A percentile compares a stretch with the other conserved stretches of the same genome.
Conservation (phyloP, 2,113 vertebrate genomes). For the Callaeas wilsoni region DNA sequence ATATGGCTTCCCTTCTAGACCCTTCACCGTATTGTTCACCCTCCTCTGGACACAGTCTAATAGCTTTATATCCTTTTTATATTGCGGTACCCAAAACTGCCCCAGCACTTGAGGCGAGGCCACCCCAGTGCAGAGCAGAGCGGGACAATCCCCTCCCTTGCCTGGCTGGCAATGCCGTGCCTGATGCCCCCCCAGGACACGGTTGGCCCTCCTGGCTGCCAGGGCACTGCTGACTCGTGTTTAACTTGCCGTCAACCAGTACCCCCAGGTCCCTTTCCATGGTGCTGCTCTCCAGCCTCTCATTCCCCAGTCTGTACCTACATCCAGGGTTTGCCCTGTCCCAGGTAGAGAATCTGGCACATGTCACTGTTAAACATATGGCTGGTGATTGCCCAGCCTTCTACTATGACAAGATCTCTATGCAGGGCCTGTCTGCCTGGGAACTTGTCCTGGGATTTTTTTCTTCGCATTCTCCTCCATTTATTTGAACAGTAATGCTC, state of each 20-base stretch:
- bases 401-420: neutral
- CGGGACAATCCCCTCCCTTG: neutral
- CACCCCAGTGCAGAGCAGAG: rapidly evolving
- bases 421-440: neutral
- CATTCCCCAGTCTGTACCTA: neutral
- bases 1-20: neutral
- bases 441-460: neutral
- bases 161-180: rapidly evolving
- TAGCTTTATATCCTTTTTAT: neutral
- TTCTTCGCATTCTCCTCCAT: neutral
- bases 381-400: neutral
- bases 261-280: rapidly evolving
- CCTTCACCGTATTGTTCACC: neutral
- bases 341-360: neutral
- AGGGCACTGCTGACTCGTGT: rapidly evolving
- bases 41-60: neutral
- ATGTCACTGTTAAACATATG: neutral
- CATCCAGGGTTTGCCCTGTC: neutral
- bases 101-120: neutral
- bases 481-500: neutral
- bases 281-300: rapidly evolving
- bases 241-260: rapidly evolving
- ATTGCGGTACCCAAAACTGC: rapidly evolving
- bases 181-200: rapidly evolving
- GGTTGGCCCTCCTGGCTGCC: neutral